These are phyloP conservation scores for Eupithecia exiguata DNA, from an alignment of 2,888 invertebrate genomes.

Conservation along the genomic window DNA sequence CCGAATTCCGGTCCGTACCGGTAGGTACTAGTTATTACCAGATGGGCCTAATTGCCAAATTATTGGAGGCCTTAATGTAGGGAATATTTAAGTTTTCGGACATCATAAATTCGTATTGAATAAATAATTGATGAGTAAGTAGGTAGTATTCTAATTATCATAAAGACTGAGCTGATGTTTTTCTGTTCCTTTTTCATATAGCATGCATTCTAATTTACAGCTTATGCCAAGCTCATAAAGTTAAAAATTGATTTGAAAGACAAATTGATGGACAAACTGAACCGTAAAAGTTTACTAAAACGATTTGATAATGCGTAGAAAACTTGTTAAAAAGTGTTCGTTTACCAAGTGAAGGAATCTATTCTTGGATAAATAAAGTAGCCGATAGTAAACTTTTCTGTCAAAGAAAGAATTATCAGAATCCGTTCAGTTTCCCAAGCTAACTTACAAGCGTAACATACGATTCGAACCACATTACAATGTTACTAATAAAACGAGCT, in stretches of 20 bases:
- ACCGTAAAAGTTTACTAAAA: background rate
- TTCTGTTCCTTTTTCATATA: background rate
- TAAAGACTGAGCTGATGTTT: background rate
- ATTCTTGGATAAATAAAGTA: background rate
- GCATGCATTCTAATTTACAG: background rate
- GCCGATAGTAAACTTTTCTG: background rate
- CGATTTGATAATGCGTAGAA: background rate
- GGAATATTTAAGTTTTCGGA: constrained; percentile 27
- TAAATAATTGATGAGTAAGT: constrained; percentile 20
- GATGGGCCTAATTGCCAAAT: constrained; percentile 29
- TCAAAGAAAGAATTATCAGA: background rate
- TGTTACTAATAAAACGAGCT: constrained; percentile 9
- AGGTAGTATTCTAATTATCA: constrained; percentile 2
- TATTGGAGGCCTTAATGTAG: constrained; percentile 26
- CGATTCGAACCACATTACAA: background rate
- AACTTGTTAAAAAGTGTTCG: background rate
- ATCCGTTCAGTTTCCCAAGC: background rate
- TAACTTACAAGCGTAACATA: background rate
- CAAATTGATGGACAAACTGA: background rate
- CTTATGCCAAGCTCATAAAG: background rate
- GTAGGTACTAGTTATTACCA: constrained; percentile 24
- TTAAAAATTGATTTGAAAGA: background rate
- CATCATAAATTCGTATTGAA: constrained; percentile 33
- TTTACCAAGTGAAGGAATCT: background rate
- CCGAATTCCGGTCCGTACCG: constrained; percentile 14